Evolutionary conservation across 2,113 vertebrate genomes (phyloP).

Genomic region (Alouatta palliata): DNA sequence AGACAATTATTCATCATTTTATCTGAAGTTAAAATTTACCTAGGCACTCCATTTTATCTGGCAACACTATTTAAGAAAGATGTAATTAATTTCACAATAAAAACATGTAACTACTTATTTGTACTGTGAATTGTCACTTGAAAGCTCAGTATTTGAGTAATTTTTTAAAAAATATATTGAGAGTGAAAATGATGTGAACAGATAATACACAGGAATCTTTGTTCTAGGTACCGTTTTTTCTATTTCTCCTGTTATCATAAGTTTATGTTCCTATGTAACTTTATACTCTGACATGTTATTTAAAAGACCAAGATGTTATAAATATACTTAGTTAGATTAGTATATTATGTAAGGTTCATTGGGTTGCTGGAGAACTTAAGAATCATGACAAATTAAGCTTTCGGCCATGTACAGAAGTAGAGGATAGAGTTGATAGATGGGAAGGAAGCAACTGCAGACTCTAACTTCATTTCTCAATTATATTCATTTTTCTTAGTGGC

Average conservation of each 20-base stretch:
- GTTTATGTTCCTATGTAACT: not conserved
- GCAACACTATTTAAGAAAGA: not conserved
- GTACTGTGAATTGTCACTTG: not conserved
- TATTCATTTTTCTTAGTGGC: slow-evolving; percentile 56
- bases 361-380: not conserved
- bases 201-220: not conserved
- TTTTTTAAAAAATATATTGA: not conserved
- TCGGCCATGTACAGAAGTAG: not conserved
- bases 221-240: not conserved
- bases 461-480: slow-evolving; percentile 69
- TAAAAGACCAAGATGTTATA: not conserved
- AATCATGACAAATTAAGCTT: slow-evolving; percentile 56
- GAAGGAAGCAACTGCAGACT: slow-evolving; percentile 58
- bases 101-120: not conserved
- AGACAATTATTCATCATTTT: not conserved
- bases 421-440: slow-evolving; percentile 19
- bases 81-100: not conserved
- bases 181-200: not conserved
- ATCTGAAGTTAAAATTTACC: not conserved
- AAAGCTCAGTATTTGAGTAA: not conserved
- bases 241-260: not conserved
- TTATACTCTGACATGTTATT: not conserved
- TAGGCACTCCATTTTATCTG: not conserved
- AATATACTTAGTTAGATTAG: not conserved
- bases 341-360: not conserved